Evolutionary conservation across 2,113 vertebrate species (phyloP).

Genomic region (Tragelaphus strepsiceros): DNA sequence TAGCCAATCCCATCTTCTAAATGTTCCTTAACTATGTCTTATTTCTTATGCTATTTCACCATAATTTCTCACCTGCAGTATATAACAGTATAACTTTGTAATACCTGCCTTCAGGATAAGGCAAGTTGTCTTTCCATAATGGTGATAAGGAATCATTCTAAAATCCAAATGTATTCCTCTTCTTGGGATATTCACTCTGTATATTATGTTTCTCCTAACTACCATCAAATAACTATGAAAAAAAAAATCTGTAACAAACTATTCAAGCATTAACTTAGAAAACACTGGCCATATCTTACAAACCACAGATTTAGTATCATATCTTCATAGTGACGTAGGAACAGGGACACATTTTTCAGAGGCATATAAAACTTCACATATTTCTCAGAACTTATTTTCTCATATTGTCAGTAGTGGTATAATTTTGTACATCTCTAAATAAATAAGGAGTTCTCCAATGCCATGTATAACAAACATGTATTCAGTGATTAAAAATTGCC

Average conservation of each 20-base stretch:
- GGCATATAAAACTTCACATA: neutral
- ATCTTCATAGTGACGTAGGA: neutral
- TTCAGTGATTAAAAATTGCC: neutral
- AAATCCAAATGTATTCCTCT: neutral
- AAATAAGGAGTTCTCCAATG: neutral
- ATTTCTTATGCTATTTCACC: neutral
- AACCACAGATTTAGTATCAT: neutral
- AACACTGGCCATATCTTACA: neutral
- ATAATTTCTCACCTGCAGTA: neutral
- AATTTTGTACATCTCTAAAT: neutral
- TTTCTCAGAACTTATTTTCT: neutral
- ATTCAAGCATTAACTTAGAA: neutral
- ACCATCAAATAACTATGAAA: neutral
- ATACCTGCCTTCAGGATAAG: neutral
- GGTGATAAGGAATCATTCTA: neutral
- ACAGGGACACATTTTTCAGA: neutral
- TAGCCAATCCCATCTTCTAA: neutral
- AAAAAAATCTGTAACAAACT: neutral
- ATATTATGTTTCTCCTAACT: neutral
- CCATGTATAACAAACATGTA: neutral
- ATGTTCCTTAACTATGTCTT: neutral
- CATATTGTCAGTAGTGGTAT: neutral
- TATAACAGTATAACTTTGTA: neutral
- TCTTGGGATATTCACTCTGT: neutral
- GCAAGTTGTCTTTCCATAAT: neutral